A percentile compares a stretch with the other conserved stretches of the same genome.
These are phyloP conservation scores for Calonectris borealis DNA, from an alignment of 2,113 vertebrate species.

Conservation along the genomic window DNA sequence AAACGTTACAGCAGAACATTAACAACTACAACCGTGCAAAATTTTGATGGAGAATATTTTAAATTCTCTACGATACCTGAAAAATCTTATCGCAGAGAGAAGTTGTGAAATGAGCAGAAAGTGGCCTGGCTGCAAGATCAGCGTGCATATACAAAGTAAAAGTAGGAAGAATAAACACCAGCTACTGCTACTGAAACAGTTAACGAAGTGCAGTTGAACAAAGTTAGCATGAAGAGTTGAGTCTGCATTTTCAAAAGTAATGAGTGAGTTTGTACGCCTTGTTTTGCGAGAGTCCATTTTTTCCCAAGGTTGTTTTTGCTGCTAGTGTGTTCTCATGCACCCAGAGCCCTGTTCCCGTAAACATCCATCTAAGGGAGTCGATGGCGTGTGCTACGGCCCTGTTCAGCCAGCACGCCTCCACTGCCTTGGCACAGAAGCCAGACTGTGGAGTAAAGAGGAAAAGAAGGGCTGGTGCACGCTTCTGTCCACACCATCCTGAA, in stretches of 20 bases:
- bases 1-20: background rate
- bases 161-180: background rate
- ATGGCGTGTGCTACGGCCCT: accelerated
- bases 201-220: background rate
- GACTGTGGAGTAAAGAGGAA: background rate
- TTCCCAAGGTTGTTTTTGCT: background rate
- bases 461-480: accelerated
- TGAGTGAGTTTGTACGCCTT: background rate
- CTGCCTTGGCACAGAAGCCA: background rate
- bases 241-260: background rate
- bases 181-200: background rate
- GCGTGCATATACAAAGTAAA: background rate
- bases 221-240: background rate
- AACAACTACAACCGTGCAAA: background rate
- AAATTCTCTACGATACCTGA: background rate
- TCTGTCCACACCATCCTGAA: background rate
- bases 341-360: background rate
- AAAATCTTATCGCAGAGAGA: background rate
- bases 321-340: background rate
- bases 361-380: background rate
- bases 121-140: background rate
- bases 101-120: background rate
- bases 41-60: background rate
- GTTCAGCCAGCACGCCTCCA: background rate
- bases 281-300: background rate